phyloP scores from a whole-genome alignment of 1,140 invertebrate species.

The Maniola jurtina region DNA sequence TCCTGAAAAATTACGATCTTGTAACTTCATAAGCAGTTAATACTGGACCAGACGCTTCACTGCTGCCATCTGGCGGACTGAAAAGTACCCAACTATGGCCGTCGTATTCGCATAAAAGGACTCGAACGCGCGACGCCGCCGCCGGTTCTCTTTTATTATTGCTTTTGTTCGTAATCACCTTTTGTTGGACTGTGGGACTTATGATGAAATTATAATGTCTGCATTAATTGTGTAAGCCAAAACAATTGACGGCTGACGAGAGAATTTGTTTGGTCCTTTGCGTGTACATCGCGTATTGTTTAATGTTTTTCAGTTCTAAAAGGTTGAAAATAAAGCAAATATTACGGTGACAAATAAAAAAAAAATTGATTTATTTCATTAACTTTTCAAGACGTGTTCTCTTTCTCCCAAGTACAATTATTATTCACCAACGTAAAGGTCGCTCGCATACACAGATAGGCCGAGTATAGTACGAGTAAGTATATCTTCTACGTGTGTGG shows the following conservation, averaged over 20 bases:
- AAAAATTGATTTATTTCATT: no score
- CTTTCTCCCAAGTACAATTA: no score
- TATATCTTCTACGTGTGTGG: no score
- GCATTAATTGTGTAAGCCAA: conserved; percentile 6
- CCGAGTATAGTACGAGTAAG: no score
- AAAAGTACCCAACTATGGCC: conserved; percentile 25
- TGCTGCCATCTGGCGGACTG: conserved; percentile 26
- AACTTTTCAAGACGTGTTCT: no score
- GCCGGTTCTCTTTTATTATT: conserved; percentile 33
- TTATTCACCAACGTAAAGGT: no score
- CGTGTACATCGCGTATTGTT: background rate
- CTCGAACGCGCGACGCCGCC: conserved; percentile 28
- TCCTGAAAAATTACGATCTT: conserved; percentile 15
- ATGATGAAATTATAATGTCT: conserved; percentile 24
- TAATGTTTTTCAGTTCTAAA: background rate
- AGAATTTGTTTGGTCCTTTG: background rate
- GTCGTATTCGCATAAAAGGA: conserved; percentile 32
- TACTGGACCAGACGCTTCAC: conserved; percentile 13
- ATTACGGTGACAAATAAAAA: no score
- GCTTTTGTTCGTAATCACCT: conserved; percentile 32
- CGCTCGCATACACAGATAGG: no score
- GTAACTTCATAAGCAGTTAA: conserved; percentile 20
- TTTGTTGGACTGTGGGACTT: conserved; percentile 25
- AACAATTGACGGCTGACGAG: background rate
- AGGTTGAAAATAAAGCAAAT: background rate